Evolutionary conservation across 1,140 invertebrate species (phyloP), one percentile per base, ranked within the genome.

Genomic region (Myzus persicae): DNA sequence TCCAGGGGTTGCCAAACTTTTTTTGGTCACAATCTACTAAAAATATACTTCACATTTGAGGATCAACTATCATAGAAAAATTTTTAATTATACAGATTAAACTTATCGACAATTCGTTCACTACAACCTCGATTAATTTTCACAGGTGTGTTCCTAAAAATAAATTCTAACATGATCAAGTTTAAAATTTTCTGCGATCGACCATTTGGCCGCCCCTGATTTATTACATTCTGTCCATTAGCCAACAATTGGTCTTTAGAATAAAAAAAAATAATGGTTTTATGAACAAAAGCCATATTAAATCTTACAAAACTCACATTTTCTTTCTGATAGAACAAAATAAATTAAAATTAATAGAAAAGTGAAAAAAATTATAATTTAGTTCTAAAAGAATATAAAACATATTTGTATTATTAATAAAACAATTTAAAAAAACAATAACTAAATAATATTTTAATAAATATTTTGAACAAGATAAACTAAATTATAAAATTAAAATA

Each of bases 321-420:
- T 24, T 48, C 31, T 36, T 42, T 42, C 26, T 14, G 9, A 36
- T 51, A 8, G 87, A 51, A 22, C 18, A 89, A 22, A 5, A 46
- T 89, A 51, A 48, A 87, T 36, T 87, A n/a, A 87, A 87, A 44
- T 51, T 38, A 89, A 48, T 51, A 89, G 24, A 48, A 36, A 51
- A 51, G n/a, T 48, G n/a, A 89, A 89, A 48, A n/a, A 89, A 48
- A 51, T n/a, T 89, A 24, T n/a, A 51, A 51, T 89, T 89, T 48
- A 89, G n/a, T 89, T 6, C n/a, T 18, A 88, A 88, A 88, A 48
- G 44, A 88, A n/a, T 36, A 88, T 4, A 22, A 48, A 36, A 46
- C 40, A n/a, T n/a, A 46, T 48, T 18, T 8, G 6, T 44, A 44
- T 44, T 44, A 44, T 44, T 85, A 44, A 85, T 48, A n/a, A 48